Base-by-base conservation (phyloP, 1,140 invertebrate species). In the Trachymyrmex septentrionalis region DNA sequence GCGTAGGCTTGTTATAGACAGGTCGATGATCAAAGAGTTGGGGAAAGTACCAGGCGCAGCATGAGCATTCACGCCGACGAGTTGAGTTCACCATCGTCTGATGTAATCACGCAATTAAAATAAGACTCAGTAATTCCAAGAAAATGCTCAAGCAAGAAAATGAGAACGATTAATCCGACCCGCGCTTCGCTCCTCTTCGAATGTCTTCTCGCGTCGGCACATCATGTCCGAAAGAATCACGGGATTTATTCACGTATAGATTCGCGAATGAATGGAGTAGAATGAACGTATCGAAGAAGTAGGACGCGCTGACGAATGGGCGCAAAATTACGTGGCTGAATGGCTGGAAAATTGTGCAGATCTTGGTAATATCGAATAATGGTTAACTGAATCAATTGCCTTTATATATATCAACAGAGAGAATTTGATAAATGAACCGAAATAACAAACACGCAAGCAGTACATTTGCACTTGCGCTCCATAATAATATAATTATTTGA, bases 61-160 rank as follows among this genome's bases (percentile, higher is more conserved):
- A 34, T 34, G 44, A 78, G 61, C 48, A 34, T 9, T 24, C 19
- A 34, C 34, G 24, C 30, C 24, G 16, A 4, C 24, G 48, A n/a
- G 30, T 10, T 44, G 38, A 50, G 24, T 75, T 75, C 44, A 3
- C 80, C 38, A 4, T 75, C 57, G 38, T 73, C 59, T 84, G 27
- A 84, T 38, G 69, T 72, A 84, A 75, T 50, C 80, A 30, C 14
- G 69, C 80, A 84, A 84, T 84, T 84, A 84, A 84, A 73, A 84
- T 63, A 53, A 72, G 50, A 75, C 80, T 48, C 24, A 55, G 9
- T 55, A 73, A 75, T 84, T 84, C 80, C 27, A 27, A 84, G 80
- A 84, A 84, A 63, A 34, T 72, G 69, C 38, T 75, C 55, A 7
- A 19, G 55, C 67, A 50, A 63, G 80, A 84, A 73, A 73, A 75